These are phyloP conservation scores for Andrena praecox DNA, from an alignment of 2,888 invertebrate genomes.

Conservation along the genomic window DNA sequence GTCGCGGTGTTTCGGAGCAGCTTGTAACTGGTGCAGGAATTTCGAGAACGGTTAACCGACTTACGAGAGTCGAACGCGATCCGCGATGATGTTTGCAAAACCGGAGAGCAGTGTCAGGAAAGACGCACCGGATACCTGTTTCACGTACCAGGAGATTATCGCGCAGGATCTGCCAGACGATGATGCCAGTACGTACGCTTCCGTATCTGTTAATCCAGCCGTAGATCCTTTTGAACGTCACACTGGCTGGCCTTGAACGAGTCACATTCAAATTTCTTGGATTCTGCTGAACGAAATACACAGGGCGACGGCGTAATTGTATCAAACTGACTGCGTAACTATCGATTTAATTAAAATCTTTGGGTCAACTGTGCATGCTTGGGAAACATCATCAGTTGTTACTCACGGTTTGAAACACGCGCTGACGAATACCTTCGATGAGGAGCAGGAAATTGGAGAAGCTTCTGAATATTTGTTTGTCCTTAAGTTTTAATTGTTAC, in stretches of 20 bases:
- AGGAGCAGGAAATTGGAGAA: background rate
- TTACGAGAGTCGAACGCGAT: slow-evolving; percentile 28
- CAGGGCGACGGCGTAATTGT: background rate
- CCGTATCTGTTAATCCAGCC: slow-evolving; percentile 40
- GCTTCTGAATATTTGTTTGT: background rate
- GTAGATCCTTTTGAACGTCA: slow-evolving; percentile 41
- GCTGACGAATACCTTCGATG: background rate
- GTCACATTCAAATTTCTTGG: background rate
- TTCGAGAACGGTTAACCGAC: slow-evolving; percentile 18
- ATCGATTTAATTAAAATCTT: background rate
- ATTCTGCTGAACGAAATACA: background rate
- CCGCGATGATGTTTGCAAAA: slow-evolving; percentile 44
- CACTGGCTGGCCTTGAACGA: background rate
- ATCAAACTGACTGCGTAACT: too few species aligned
- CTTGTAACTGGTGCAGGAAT: slow-evolving; percentile 17
- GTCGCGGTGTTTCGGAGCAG: background rate
- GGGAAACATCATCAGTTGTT: background rate
- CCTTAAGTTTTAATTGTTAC: background rate
- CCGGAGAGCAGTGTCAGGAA: slow-evolving; percentile 31
- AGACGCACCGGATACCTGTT: slow-evolving; percentile 58
- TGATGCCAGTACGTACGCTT: slow-evolving; percentile 53
- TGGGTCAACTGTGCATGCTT: background rate
- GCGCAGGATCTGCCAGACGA: slow-evolving; percentile 58
- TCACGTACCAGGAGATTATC: slow-evolving; percentile 51
- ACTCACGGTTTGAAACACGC: background rate